phyloP scores from a whole-genome alignment of 2,113 vertebrate species.

The Thomomys bottae region DNA sequence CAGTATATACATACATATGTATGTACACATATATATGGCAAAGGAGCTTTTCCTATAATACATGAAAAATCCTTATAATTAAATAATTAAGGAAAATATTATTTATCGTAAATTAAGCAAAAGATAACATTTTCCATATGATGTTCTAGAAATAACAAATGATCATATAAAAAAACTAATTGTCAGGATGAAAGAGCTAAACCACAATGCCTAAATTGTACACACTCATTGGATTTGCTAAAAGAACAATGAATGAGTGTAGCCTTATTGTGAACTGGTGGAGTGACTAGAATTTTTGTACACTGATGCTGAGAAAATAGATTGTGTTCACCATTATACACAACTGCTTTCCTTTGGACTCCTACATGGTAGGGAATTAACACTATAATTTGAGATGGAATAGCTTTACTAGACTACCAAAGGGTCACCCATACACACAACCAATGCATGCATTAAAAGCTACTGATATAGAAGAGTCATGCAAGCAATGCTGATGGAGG shows the following conservation, averaged over 20 bases:
- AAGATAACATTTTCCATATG: no score
- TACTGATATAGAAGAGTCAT: background rate
- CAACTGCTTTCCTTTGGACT: conserved; percentile 3
- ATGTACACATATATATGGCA: no score
- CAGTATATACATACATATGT: no score
- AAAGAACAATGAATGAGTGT: background rate
- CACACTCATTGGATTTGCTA: background rate
- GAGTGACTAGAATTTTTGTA: background rate
- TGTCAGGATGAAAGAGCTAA: background rate
- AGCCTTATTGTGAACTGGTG: background rate
- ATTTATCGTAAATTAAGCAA: no score
- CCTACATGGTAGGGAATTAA: background rate
- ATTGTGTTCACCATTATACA: background rate
- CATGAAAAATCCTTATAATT: no score
- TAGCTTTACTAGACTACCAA: background rate
- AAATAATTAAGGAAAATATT: no score
- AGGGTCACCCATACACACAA: background rate
- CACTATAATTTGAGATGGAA: background rate
- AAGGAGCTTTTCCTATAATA: no score
- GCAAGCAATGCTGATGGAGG: background rate
- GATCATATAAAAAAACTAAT: no score
- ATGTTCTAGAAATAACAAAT: no score
- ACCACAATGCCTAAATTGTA: background rate
- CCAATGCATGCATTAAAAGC: background rate
- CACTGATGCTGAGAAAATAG: background rate